A percentile compares a stretch with the other conserved stretches of the same genome.
These are phyloP conservation scores for Hypomesus transpacificus DNA, from an alignment of 2,113 vertebrate species.

Conservation along the genomic window DNA sequence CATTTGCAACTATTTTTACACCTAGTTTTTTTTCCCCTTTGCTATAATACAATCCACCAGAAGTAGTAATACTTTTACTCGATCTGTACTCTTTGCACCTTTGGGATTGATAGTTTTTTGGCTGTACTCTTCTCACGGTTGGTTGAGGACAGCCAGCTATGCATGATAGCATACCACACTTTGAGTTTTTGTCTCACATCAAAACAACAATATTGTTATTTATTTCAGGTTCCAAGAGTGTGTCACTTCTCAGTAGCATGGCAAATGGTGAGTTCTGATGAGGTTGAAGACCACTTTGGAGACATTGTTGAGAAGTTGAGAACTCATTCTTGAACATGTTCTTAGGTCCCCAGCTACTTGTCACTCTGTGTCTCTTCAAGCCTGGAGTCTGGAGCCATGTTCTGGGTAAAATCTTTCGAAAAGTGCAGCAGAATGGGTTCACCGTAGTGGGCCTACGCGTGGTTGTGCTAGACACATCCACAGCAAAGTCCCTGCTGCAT, in stretches of 20 bases:
- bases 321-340: not conserved
- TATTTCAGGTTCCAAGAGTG: slow-evolving; percentile 24
- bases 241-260: slow-evolving; percentile 61
- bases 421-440: slow-evolving; percentile 56
- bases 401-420: slow-evolving; percentile 51
- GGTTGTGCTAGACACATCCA: slow-evolving; percentile 34
- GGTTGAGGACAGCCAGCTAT: no score
- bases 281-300: no score
- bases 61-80: no score
- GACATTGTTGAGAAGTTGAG: not conserved
- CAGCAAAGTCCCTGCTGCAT: slow-evolving; percentile 36
- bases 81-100: no score
- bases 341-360: slow-evolving; percentile 62
- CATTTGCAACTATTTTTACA: no score
- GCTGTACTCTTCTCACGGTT: no score
- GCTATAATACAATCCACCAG: no score
- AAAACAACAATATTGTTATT: not conserved
- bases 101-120: no score
- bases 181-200: no score
- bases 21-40: no score
- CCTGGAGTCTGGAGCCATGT: slow-evolving; percentile 57
- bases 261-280: slow-evolving; percentile 33
- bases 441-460: slow-evolving; percentile 63
- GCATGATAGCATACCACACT: no score
- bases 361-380: slow-evolving; percentile 69